phyloP scores from a whole-genome alignment of 2,888 invertebrate genomes.

The Lapara coniferarum region DNA sequence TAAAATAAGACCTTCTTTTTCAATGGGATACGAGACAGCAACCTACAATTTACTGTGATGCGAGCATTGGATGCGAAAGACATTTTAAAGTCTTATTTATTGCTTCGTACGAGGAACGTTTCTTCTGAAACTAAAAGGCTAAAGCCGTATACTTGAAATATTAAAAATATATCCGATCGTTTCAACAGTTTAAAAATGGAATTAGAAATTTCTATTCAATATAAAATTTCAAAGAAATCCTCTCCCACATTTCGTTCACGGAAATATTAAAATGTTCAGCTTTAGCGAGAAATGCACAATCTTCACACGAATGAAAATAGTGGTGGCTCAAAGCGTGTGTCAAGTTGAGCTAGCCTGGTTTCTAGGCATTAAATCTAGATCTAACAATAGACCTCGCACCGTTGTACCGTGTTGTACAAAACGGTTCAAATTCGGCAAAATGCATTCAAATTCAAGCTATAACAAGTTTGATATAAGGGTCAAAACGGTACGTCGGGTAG shows the following conservation, averaged over 20 bases:
- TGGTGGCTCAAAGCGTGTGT: background rate
- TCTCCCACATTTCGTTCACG: background rate
- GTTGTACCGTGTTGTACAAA: slow-evolving; percentile 6
- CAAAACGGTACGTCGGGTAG: background rate
- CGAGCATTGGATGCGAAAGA: background rate
- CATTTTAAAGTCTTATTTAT: background rate
- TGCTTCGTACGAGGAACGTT: too few species aligned
- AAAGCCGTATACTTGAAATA: too few species aligned
- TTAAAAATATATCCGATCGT: too few species aligned
- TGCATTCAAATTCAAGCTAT: background rate
- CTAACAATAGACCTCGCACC: slow-evolving; percentile 22
- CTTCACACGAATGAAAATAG: slow-evolving; percentile 1
- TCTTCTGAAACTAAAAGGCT: too few species aligned
- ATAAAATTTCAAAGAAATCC: background rate
- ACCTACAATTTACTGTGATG: background rate
- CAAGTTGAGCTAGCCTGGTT: slow-evolving; percentile 7
- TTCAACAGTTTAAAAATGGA: background rate
- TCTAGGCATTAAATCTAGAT: slow-evolving; percentile 20
- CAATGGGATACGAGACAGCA: background rate
- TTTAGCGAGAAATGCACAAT: background rate
- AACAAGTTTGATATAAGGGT: background rate
- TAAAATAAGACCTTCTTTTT: background rate
- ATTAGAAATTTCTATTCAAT: background rate
- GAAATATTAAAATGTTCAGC: background rate
- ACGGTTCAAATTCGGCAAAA: background rate